A percentile compares a stretch with the other conserved stretches of the same genome.
Conservation (phyloP, 1,140 invertebrate genomes). For the Lordiphosa clarofinis region DNA sequence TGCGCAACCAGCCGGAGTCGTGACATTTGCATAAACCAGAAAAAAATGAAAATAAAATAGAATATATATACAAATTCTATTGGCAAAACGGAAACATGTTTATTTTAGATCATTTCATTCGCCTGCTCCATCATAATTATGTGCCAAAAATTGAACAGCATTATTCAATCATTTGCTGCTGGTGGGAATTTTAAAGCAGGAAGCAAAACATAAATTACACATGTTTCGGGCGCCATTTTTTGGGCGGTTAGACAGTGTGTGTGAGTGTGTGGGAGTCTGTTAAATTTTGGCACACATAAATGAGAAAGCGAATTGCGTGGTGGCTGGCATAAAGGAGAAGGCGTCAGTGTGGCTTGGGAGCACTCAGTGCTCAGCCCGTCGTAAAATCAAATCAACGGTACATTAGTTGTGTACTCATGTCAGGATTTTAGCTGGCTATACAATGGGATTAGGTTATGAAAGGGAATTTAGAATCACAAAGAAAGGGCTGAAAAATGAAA, state of each 20-base stretch:
- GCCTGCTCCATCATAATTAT: constrained; percentile 45
- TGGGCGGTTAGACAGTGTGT: constrained; percentile 5
- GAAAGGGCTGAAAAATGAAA: background rate
- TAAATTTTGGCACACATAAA: constrained; percentile 17
- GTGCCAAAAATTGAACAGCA: constrained; percentile 42
- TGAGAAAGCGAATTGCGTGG: background rate
- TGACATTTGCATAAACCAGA: constrained; percentile 65
- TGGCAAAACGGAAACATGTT: constrained; percentile 54
- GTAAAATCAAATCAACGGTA: constrained; percentile 66
- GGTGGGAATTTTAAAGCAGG: constrained; percentile 16
- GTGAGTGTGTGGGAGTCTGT: background rate
- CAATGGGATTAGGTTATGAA: constrained; percentile 7
- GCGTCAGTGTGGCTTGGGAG: background rate
- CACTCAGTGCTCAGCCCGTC: constrained; percentile 29
- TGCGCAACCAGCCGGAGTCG: constrained; percentile 61
- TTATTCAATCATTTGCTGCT: constrained; percentile 45
- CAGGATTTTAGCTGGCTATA: constrained; percentile 6
- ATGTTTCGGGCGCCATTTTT: constrained; percentile 25
- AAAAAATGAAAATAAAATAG: background rate
- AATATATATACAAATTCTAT: constrained; percentile 14
- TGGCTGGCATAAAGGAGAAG: no score
- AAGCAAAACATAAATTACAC: constrained; percentile 30
- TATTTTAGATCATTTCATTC: constrained; percentile 56
- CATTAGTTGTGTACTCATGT: constrained; percentile 35
- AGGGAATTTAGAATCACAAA: no score